Conservation (phyloP, 2,888 invertebrate genomes). For the Drosophila mercatorum region DNA sequence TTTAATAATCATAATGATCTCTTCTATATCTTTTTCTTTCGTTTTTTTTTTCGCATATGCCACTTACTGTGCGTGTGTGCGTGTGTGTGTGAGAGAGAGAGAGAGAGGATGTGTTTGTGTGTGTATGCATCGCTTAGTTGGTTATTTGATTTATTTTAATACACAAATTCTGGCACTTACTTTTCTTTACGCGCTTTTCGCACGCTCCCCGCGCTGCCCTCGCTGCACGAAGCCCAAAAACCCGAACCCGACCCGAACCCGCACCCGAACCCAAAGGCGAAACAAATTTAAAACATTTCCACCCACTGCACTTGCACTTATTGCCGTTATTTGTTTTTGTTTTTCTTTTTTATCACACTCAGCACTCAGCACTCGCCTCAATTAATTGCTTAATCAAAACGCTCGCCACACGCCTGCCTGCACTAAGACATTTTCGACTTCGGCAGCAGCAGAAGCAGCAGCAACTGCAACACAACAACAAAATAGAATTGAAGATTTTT, state of each 20-base stretch:
- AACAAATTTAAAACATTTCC: slow-evolving; percentile 70
- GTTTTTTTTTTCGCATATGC: slow-evolving; percentile 58
- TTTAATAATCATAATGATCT: slow-evolving; percentile 40
- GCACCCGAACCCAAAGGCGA: slow-evolving; percentile 27
- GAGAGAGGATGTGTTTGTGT: slow-evolving; percentile 46
- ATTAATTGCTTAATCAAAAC: slow-evolving; percentile 77
- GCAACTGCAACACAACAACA: slow-evolving; percentile 10
- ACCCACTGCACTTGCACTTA: slow-evolving; percentile 78
- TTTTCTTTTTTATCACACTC: slow-evolving; percentile 38
- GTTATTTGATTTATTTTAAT: slow-evolving; percentile 78
- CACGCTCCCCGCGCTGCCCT: slow-evolving; percentile 53
- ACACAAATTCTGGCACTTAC: slow-evolving; percentile 77
- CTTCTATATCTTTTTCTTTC: background rate
- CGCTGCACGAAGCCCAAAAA: slow-evolving; percentile 15
- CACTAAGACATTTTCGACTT: slow-evolving; percentile 65
- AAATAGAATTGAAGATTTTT: slow-evolving; percentile 33
- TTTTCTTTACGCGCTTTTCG: slow-evolving; percentile 78
- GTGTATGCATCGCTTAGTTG: slow-evolving; percentile 78
- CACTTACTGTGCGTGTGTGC: slow-evolving; percentile 50
- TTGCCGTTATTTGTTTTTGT: slow-evolving; percentile 66
- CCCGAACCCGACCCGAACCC: slow-evolving; percentile 29
- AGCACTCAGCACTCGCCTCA: slow-evolving; percentile 51
- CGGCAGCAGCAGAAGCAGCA: background rate
- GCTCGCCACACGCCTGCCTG: slow-evolving; percentile 60
- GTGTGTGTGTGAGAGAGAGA: background rate